Evolutionary conservation across 2,113 vertebrate genomes (phyloP), one percentile per base, ranked within the genome.

Genomic region (Colius striatus): DNA sequence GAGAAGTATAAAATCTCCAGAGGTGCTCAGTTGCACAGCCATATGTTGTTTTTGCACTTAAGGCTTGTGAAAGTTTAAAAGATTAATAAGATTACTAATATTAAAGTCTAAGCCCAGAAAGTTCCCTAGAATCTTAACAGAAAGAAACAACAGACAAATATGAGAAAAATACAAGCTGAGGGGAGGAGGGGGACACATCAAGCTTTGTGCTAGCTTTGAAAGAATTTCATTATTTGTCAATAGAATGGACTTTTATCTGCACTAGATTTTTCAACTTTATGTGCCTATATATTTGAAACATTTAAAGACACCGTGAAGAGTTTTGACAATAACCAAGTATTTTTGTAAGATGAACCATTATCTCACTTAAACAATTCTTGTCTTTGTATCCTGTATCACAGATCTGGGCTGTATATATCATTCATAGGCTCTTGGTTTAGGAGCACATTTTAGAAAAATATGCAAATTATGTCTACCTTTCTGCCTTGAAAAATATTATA

Each of bases 21-120:
- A 96, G 94, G 47, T 87, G 60, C 45, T 91, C 74, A 89, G 86
- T 88, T 95, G 83, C 84, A 89, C 57, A 95, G 94, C 94, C 96
- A 96, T 96, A 97, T 97, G 97, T 76, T 96, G 87, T 89, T 92
- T 94, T 89, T 6, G 6, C 53, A 79, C 77, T 89, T 81, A 93
- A 94, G 63, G 80, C 81, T 84, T 88, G 71, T 70, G 89, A 94
- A 94, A 93, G 80, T 97, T 96, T 96, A 95, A 97, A 91, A 96
- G 84, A 96, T 96, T 96, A 96, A 95, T 96, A 96, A 95, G 89
- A 95, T 94, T 96, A 87, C 75, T 91, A 93, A 96, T 97, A 95
- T 94, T 90, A 83, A 92, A 83, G 66, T 91, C 74, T 89, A 90
- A 85, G 48, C 58, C 66, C 48, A 66, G 48, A 86, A 79, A 84